A percentile compares a stretch with the other conserved stretches of the same genome.
Conservation (phyloP, 1,140 invertebrate genomes). For the Campoletis sonorensis region DNA sequence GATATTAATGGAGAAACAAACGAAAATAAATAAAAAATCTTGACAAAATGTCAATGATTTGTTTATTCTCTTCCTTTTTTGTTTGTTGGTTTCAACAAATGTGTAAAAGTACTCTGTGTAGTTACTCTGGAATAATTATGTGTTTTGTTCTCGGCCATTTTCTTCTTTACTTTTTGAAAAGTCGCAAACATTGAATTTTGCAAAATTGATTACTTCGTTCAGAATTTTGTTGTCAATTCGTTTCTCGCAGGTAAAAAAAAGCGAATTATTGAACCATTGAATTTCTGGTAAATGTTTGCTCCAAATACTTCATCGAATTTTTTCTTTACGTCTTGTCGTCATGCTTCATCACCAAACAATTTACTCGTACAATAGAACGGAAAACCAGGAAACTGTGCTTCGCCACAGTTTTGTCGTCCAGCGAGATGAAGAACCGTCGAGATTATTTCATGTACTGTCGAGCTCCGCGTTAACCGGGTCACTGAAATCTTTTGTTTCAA, state of each 20-base stretch:
- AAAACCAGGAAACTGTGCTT: not conserved
- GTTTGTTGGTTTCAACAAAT: no score
- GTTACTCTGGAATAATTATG: no score
- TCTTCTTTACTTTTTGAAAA: no score
- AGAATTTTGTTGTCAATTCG: no score
- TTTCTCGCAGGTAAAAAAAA: not conserved
- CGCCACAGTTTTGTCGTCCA: slow-evolving; percentile 1
- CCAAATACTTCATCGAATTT: not conserved
- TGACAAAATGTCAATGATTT: no score
- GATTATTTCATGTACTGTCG: not conserved
- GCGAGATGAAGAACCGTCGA: slow-evolving; percentile 12
- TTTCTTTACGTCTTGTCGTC: not conserved
- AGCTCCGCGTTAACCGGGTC: slow-evolving; percentile 16
- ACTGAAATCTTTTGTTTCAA: slow-evolving; percentile 21
- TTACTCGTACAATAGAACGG: slow-evolving; percentile 9
- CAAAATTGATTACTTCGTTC: no score
- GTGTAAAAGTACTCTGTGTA: no score
- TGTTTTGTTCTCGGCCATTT: no score
- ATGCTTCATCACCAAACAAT: not conserved
- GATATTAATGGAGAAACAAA: no score
- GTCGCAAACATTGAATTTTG: no score
- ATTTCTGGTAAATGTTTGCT: slow-evolving; percentile 11
- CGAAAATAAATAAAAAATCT: no score
- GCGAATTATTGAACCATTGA: not conserved
- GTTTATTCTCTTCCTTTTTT: no score